Conservation (phyloP, 2,113 vertebrate species). For the Neolamprologus hecqui region DNA sequence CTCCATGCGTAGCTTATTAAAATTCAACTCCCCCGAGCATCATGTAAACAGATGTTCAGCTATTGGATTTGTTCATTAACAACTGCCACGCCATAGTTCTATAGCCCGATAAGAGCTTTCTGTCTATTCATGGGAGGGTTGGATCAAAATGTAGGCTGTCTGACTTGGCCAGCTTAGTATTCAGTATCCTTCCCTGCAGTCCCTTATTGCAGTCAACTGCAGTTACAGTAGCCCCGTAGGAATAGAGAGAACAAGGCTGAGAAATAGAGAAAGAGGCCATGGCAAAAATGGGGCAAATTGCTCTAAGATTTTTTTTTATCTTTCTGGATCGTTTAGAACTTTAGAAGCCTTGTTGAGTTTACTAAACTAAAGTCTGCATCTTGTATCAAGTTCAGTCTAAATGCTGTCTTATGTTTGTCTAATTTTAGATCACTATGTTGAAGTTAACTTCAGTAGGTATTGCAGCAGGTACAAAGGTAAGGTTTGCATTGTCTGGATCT, state of each 20-base stretch:
- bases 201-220: slow-evolving; percentile 28
- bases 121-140: slow-evolving; percentile 2
- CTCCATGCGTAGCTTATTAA: not conserved
- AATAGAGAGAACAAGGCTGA: not conserved
- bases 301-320: not conserved
- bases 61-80: slow-evolving; percentile 9
- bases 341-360: not conserved
- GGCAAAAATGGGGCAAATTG: not conserved
- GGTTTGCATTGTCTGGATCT: not conserved
- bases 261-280: not conserved
- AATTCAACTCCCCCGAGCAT: slow-evolving; percentile 1
- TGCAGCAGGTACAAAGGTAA: not conserved
- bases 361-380: not conserved
- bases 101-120: not conserved
- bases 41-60: slow-evolving; percentile 6
- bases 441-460: not conserved
- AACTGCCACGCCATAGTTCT: not conserved
- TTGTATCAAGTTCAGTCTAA: not conserved
- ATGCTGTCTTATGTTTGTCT: not conserved
- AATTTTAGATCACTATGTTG: not conserved
- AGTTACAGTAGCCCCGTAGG: slow-evolving; percentile 14
- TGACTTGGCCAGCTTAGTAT: slow-evolving; percentile 32
- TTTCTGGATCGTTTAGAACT: not conserved
- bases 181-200: slow-evolving; percentile 37
- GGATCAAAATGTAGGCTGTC: slow-evolving; percentile 20